These are phyloP conservation scores for Lycocorax pyrrhopterus DNA, from an alignment of 2,113 vertebrate species.

Conservation along the genomic window DNA sequence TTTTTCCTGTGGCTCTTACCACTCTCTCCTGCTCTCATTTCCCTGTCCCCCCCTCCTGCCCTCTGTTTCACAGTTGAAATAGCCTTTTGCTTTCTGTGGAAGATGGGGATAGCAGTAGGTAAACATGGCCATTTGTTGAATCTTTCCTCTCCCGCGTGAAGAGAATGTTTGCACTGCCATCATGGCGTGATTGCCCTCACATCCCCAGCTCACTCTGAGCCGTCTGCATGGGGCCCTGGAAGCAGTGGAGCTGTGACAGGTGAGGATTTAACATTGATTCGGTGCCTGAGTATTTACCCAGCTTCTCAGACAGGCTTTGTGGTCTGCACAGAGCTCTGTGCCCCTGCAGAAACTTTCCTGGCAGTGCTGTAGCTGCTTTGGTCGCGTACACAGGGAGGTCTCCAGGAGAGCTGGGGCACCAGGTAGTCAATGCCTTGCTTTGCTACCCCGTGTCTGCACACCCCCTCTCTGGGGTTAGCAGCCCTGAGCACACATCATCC, in stretches of 20 bases:
- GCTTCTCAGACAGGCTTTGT: neutral
- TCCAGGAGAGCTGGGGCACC: neutral
- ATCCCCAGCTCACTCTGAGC: neutral
- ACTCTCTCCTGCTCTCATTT: neutral
- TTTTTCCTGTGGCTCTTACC: neutral
- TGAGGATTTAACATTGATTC: neutral
- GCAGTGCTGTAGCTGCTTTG: neutral
- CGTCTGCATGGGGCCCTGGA: neutral
- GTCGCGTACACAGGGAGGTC: accelerated
- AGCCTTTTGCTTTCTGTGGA: neutral
- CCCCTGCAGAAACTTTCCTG: neutral
- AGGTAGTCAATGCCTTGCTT: neutral
- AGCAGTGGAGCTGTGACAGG: neutral
- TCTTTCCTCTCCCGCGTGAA: neutral
- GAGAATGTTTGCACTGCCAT: constrained; percentile 22
- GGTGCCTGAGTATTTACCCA: neutral
- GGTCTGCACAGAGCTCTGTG: neutral
- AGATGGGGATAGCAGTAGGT: neutral
- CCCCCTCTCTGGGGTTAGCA: neutral
- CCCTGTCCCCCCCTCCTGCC: neutral
- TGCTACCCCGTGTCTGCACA: neutral
- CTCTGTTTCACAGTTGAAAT: neutral
- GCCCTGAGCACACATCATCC: accelerated
- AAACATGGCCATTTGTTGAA: constrained; percentile 41
- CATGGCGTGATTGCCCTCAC: neutral